Evolutionary conservation across 2,888 invertebrate genomes (phyloP).

Genomic region (Tortricodes alternella): DNA sequence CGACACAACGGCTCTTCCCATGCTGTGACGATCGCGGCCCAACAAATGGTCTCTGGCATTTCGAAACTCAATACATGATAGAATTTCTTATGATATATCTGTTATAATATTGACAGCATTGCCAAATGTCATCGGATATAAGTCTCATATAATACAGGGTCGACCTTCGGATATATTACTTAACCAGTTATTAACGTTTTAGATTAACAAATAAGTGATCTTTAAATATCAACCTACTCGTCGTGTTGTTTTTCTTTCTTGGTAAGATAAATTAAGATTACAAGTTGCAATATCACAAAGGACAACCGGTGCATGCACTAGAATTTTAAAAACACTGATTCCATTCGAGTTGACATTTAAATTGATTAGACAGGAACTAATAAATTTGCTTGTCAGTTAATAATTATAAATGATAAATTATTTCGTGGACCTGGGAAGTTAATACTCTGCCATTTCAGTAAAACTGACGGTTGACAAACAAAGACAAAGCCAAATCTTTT

Average conservation of each 20-base stretch:
- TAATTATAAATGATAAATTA: too few species aligned
- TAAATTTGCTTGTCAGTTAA: background rate
- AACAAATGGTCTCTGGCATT: slow-evolving; percentile 51
- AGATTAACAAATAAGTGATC: slow-evolving; percentile 23
- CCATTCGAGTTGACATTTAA: background rate
- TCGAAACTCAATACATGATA: slow-evolving; percentile 39
- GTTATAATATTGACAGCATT: slow-evolving; percentile 22
- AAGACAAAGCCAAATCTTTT: slow-evolving; percentile 24
- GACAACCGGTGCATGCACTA: slow-evolving; percentile 6
- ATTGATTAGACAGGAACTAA: background rate
- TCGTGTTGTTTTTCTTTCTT: slow-evolving; percentile 11
- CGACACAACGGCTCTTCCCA: slow-evolving; percentile 54
- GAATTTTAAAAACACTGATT: background rate
- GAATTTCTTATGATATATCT: slow-evolving; percentile 29
- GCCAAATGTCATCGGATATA: slow-evolving; percentile 44
- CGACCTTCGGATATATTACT: slow-evolving; percentile 52
- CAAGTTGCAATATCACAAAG: slow-evolving; percentile 5
- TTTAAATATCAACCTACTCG: slow-evolving; percentile 16
- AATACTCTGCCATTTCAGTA: background rate
- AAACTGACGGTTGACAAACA: too few species aligned
- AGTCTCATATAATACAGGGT: slow-evolving; percentile 36
- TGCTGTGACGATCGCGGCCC: slow-evolving; percentile 36
- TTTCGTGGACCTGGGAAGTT: background rate
- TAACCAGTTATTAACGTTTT: slow-evolving; percentile 36
- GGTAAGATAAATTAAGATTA: slow-evolving; percentile 3